phyloP scores from a whole-genome alignment of 2,888 invertebrate species.

The Mactromeris polynyma region DNA sequence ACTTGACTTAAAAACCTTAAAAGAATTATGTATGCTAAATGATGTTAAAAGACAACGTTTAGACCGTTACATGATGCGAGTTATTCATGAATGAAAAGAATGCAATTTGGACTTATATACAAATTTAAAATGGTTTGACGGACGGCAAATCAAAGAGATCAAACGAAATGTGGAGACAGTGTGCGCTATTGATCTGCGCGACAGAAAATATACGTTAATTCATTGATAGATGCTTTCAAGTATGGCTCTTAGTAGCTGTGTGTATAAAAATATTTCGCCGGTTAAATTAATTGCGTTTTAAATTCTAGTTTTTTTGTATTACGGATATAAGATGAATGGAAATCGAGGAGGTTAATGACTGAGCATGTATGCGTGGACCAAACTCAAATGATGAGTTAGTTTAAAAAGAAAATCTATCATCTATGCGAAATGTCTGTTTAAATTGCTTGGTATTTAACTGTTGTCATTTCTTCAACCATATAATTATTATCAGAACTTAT shows the following conservation, averaged over 20 bases:
- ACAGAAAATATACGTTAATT: neutral
- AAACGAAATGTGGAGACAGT: neutral
- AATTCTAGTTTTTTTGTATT: neutral
- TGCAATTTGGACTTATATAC: conserved; percentile 12
- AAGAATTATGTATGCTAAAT: conserved; percentile 7
- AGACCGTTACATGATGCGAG: neutral
- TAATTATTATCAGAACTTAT: too few relatives aligned
- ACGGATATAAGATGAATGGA: conserved; percentile 11
- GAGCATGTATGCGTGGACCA: neutral
- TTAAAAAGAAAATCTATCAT: too few relatives aligned
- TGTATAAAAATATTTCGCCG: neutral
- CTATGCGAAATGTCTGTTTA: too few relatives aligned
- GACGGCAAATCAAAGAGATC: conserved; percentile 8
- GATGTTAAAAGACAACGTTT: neutral
- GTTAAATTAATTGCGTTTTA: conserved; percentile 37
- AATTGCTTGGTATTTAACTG: too few relatives aligned
- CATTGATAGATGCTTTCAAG: neutral
- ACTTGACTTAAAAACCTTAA: neutral
- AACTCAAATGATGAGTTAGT: too few relatives aligned
- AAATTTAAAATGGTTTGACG: conserved; percentile 5
- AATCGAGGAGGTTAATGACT: neutral
- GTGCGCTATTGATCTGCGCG: neutral
- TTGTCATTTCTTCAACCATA: too few relatives aligned
- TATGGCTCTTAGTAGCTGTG: neutral
- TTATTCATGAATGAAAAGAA: neutral